Base-by-base conservation (phyloP, 2,888 invertebrate genomes). In the Dusona sp. region DNA sequence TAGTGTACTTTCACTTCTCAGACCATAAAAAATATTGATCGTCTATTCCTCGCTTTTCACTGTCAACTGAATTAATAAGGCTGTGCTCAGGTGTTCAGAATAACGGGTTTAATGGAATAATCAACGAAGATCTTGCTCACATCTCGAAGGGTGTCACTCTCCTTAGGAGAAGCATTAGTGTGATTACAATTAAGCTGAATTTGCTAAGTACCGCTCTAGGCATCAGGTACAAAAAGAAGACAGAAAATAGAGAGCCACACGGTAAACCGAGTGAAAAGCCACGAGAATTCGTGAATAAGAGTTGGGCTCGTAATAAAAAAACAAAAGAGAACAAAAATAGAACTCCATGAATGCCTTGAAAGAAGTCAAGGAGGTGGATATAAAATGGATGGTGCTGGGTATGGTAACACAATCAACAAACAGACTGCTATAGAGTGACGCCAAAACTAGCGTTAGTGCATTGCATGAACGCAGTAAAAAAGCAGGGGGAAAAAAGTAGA, bases 161-260 rank as follows among this genome's bases (percentile, higher is more conserved):
- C 79, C 85, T 45, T 67, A 70, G 78, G 79, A 74, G 84, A 83
- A 80, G 88, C 91, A 91, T 91, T 90, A 91, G 90, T 88, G 85
- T 89, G 91, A 91, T 91, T 91, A 91, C 89, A 90, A 91, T 91
- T 90, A 90, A 82, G 74, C 77, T 33, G 68, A 88, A 88, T 79
- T 79, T 85, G 82, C 89, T 88, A 89, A 90, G 89, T 90, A 88
- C 80, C 84, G 83, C 70, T 84, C 84, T 67, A 54, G 65, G 54
- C 79, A 57, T n/a, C 22, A 13, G 29, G 22, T 38, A 68, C 83
- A 33, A 13, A 57, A 42, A 42, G 16, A 57, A 42, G 45, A 45
- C 13, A 25, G 45, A 42, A 80, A 70, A 48, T 65, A 75, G 33
- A 77, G 64, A 73, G 33, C 68, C 29, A 29, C 61, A 70, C 68